These are phyloP conservation scores for Campylomormyrus tamandua DNA, from an alignment of 2,113 vertebrate species.

Conservation along the genomic window DNA sequence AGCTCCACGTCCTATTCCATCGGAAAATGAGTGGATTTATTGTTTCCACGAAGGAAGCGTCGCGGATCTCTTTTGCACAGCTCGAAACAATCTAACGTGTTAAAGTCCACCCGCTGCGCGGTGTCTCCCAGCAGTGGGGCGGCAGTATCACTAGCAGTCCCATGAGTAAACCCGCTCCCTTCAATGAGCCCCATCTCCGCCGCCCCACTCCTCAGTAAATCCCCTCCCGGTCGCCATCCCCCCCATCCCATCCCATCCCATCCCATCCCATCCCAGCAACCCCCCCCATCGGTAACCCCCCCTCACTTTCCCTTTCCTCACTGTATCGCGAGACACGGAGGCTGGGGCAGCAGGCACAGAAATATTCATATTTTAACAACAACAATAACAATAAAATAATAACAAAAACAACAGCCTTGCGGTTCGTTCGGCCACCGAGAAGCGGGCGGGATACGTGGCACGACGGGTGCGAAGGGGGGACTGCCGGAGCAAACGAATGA, in stretches of 20 bases:
- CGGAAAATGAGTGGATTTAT: neutral
- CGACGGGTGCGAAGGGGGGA: neutral
- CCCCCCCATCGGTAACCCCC: neutral
- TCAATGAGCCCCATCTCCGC: neutral
- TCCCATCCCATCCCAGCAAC: no score
- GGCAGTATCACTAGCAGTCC: neutral
- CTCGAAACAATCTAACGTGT: neutral
- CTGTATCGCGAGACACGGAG: constrained; percentile 39
- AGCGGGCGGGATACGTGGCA: neutral
- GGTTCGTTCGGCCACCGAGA: constrained; percentile 1
- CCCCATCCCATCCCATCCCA: neutral
- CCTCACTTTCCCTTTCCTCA: constrained; percentile 27
- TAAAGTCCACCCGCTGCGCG: neutral
- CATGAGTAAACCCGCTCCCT: neutral
- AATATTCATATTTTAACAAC: constrained; percentile 38
- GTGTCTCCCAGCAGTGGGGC: neutral
- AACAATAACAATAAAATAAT: constrained; percentile 30
- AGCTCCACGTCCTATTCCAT: neutral
- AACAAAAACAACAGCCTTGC: constrained; percentile 20
- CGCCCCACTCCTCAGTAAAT: constrained; percentile 10
- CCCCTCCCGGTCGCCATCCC: constrained; percentile 28
- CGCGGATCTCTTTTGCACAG: neutral
- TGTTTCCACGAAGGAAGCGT: neutral
- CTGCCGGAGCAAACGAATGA: constrained; percentile 11
- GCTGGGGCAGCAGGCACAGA: constrained; percentile 35